Conservation (phyloP, 2,888 invertebrate species). For the Eupithecia dodoneata region DNA sequence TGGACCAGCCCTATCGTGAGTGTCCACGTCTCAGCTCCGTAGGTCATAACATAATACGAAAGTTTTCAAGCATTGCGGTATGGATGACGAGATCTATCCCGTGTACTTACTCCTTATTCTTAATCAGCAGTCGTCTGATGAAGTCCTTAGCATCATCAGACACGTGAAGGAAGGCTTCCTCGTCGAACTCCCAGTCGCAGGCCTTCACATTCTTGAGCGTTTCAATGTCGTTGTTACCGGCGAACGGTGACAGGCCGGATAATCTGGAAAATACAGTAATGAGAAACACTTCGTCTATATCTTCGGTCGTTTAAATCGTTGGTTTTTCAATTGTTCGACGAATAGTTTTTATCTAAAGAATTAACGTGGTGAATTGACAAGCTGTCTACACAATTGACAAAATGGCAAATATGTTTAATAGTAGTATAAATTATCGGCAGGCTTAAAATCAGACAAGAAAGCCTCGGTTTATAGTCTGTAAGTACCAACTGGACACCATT, state of each 20-base stretch:
- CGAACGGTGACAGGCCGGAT: slow-evolving; percentile 99
- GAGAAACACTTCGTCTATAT: neutral
- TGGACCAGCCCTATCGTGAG: no score
- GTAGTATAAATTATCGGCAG: neutral
- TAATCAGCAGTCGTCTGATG: slow-evolving; percentile 94
- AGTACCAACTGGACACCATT: neutral
- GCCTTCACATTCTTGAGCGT: slow-evolving; percentile 99
- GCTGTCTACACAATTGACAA: neutral
- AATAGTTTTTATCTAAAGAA: neutral
- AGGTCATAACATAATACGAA: no score
- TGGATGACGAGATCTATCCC: neutral
- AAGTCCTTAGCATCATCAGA: slow-evolving; percentile 99
- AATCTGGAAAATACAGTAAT: slow-evolving; percentile 83
- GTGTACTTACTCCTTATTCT: slow-evolving; percentile 93
- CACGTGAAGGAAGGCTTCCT: slow-evolving; percentile 96
- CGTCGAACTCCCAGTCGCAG: slow-evolving; percentile 99
- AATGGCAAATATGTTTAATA: neutral
- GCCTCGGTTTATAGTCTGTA: no score
- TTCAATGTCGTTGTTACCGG: slow-evolving; percentile 99
- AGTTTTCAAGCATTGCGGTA: no score
- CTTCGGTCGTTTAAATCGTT: neutral
- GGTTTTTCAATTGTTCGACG: neutral
- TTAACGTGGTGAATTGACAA: neutral
- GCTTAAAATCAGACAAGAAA: neutral
- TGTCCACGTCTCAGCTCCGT: no score